phyloP scores from a whole-genome alignment of 2,888 invertebrate genomes.

The Didymodactylos carnosus region DNA sequence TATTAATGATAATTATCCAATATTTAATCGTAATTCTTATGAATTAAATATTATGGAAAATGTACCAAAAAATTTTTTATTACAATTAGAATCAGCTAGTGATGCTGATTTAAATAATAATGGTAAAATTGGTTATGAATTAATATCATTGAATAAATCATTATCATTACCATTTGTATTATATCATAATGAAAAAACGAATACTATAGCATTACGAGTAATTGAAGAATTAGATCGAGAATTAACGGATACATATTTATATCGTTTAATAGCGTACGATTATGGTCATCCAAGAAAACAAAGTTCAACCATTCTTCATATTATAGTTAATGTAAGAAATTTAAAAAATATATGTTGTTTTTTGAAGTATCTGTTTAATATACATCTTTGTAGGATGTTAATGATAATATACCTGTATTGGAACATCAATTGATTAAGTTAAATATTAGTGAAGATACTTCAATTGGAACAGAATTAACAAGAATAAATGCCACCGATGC shows the following conservation, averaged over 20 bases:
- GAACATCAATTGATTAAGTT: neutral
- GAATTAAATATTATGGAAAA: constrained; percentile 5
- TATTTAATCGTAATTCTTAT: neutral
- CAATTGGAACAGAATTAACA: neutral
- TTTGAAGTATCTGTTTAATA: neutral
- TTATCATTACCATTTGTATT: neutral
- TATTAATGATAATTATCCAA: constrained; percentile 10
- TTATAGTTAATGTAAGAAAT: neutral
- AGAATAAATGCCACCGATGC: constrained; percentile 45
- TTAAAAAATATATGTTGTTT: neutral
- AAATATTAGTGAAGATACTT: neutral
- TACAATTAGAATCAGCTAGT: constrained; percentile 3
- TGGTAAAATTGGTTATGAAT: neutral
- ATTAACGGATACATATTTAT: neutral
- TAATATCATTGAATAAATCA: neutral
- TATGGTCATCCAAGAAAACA: neutral
- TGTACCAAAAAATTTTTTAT: neutral
- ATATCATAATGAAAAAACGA: neutral
- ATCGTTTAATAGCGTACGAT: constrained; percentile 1
- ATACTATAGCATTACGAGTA: neutral
- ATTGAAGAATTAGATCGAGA: constrained; percentile 5
- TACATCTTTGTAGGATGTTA: constrained; percentile 1
- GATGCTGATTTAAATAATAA: constrained; percentile 5
- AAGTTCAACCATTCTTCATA: neutral
- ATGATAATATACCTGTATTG: constrained; percentile 5